Evolutionary conservation across 2,797 vertebrate genomes (phyloP).

Genomic region (Falco columbarius): DNA sequence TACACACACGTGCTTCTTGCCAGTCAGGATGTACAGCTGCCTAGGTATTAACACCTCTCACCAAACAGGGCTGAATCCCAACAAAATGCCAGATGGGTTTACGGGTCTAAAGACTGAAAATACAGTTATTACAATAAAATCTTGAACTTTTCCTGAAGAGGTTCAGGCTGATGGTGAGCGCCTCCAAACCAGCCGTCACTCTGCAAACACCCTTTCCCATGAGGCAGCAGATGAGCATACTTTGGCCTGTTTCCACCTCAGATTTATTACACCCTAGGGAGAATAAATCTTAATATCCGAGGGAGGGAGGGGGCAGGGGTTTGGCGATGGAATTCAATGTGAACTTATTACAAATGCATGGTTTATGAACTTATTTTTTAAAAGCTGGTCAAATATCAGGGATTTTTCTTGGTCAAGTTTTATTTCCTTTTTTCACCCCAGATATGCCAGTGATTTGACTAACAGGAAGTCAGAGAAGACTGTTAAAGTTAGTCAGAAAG

Average conservation of each 20-base stretch:
- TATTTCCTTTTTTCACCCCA: neutral
- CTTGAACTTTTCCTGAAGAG: neutral
- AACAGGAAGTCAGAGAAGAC: neutral
- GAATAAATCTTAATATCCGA: neutral
- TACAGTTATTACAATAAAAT: neutral
- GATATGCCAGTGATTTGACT: neutral
- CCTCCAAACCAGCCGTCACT: neutral
- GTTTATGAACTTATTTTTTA: neutral
- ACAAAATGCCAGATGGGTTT: neutral
- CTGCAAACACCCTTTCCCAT: neutral
- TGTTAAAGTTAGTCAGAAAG: neutral
- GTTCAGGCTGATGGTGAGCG: neutral
- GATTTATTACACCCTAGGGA: neutral
- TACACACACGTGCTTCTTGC: rapidly evolving
- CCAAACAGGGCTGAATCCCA: neutral
- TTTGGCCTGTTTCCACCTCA: neutral
- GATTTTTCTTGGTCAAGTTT: neutral
- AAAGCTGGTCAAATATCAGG: neutral
- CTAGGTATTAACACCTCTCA: neutral
- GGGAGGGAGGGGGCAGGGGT: neutral
- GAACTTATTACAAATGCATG: neutral
- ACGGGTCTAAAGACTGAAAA: neutral
- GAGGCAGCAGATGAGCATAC: rapidly evolving
- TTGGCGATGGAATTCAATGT: too few species aligned
- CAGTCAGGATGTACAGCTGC: neutral